Evolutionary conservation across 2,888 invertebrate species (phyloP).

Genomic region (Leptothorax acervorum): DNA sequence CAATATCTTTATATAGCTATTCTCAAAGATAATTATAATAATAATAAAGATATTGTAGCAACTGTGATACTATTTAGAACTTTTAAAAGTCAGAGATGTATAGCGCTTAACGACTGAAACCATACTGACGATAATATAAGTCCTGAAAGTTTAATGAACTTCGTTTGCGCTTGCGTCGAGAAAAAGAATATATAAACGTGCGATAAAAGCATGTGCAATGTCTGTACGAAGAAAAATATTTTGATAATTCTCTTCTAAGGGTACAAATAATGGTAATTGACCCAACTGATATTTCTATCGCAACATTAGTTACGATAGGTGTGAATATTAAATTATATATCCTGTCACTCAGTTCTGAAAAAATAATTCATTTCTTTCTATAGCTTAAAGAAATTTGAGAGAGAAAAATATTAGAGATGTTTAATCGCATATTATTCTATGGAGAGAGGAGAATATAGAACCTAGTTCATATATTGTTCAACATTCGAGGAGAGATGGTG

Average conservation of each 20-base stretch:
- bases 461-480: background rate
- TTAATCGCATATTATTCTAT: background rate
- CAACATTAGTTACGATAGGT: background rate
- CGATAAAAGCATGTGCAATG: background rate
- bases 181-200: background rate
- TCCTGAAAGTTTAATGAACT: background rate
- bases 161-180: background rate
- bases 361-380: background rate
- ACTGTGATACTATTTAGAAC: background rate
- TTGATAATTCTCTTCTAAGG: background rate
- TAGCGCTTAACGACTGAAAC: background rate
- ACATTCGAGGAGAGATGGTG: constrained; percentile 7
- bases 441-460: background rate
- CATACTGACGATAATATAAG: background rate
- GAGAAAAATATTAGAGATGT: background rate
- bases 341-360: background rate
- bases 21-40: background rate
- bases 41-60: background rate
- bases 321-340: background rate
- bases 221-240: background rate
- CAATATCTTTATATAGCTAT: background rate
- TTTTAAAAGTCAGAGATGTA: background rate
- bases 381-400: background rate
- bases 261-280: background rate
- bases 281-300: background rate